Percentiles rank a stretch among this genome's conserved stretches.
Conservation (phyloP, 2,888 invertebrate species). For the Beris morrisii region DNA sequence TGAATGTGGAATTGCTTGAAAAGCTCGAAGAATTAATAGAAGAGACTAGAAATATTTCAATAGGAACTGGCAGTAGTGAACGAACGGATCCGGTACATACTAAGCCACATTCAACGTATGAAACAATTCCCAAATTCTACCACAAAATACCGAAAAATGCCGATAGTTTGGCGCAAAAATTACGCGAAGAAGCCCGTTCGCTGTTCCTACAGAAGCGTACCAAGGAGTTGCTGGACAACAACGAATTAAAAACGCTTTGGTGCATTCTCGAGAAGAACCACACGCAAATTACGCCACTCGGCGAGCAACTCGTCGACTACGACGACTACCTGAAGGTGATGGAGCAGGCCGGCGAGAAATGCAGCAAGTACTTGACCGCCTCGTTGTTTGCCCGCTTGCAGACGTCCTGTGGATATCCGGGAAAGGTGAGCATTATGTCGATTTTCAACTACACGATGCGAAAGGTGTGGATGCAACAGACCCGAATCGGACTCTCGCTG, state of each 20-base stretch:
- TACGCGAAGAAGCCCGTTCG: slow-evolving; percentile 86
- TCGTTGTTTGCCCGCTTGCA: slow-evolving; percentile 86
- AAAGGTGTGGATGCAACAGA: slow-evolving; percentile 93
- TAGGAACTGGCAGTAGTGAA: neutral
- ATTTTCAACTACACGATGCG: slow-evolving; percentile 95
- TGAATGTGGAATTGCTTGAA: slow-evolving; percentile 15
- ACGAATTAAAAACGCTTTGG: slow-evolving; percentile 85
- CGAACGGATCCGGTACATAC: neutral
- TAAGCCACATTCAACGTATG: slow-evolving; percentile 53
- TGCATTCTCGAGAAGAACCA: slow-evolving; percentile 79
- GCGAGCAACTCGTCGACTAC: slow-evolving; percentile 85
- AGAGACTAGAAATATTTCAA: neutral
- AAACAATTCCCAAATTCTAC: slow-evolving; percentile 74
- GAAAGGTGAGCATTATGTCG: slow-evolving; percentile 83
- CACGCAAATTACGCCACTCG: slow-evolving; percentile 69
- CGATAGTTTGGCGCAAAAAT: slow-evolving; percentile 75
- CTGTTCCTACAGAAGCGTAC: slow-evolving; percentile 84
- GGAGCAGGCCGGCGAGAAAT: slow-evolving; percentile 73
- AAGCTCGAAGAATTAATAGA: slow-evolving; percentile 23
- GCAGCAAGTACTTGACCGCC: slow-evolving; percentile 78
- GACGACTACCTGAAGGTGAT: slow-evolving; percentile 81
- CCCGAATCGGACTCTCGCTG: slow-evolving; percentile 87
- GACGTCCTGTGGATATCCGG: slow-evolving; percentile 77
- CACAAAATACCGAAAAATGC: slow-evolving; percentile 75
- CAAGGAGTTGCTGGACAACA: slow-evolving; percentile 80